Evolutionary conservation across 2,113 vertebrate species (phyloP).

Genomic region (Clarias gariepinus): DNA sequence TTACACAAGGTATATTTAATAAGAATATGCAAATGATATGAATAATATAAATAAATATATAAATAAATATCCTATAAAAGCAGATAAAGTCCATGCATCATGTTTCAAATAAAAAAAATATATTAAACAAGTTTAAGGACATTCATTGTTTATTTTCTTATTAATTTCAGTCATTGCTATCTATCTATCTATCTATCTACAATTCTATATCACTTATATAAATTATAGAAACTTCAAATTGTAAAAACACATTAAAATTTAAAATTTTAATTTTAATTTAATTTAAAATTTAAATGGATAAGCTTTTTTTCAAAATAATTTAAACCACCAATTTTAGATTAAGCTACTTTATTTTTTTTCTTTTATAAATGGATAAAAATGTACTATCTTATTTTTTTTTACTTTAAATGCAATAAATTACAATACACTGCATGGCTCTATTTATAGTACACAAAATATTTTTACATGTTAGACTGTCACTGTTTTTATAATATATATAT

Average conservation of each 20-base stretch:
- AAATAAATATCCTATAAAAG: not conserved
- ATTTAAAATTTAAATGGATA: not conserved
- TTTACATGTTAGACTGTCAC: not conserved
- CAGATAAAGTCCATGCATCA: not conserved
- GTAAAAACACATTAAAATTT: not conserved
- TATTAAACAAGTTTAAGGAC: no score
- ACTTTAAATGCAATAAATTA: no score
- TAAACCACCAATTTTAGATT: not conserved
- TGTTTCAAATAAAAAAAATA: not conserved
- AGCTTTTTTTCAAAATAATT: not conserved
- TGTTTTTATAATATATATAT: no score
- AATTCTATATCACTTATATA: not conserved
- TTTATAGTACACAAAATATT: not conserved
- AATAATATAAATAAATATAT: not conserved
- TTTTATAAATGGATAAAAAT: not conserved
- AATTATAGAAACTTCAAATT: not conserved
- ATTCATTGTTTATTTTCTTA: not conserved
- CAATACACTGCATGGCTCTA: not conserved
- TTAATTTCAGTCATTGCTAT: not conserved
- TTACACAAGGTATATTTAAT: not conserved
- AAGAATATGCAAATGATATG: not conserved
- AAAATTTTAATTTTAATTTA: not conserved
- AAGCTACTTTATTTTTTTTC: not conserved
- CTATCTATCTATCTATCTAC: no score
- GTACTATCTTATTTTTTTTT: no score